Percentiles rank a stretch among this genome's conserved stretches.
Conservation (phyloP, 2,888 invertebrate species). For the Eupithecia inturbata region DNA sequence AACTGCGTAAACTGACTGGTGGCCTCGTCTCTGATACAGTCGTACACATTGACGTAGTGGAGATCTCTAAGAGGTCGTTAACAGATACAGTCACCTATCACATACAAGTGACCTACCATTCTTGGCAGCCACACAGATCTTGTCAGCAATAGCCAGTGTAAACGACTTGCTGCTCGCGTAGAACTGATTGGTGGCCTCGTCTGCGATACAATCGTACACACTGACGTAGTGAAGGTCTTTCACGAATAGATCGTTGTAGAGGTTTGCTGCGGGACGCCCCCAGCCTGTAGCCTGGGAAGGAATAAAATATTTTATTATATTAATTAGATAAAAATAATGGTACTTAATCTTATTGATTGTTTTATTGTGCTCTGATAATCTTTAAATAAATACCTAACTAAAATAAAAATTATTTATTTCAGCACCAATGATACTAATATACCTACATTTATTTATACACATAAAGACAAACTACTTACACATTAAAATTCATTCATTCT, state of each 20-base stretch:
- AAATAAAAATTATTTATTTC: too few species aligned
- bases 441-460: too few species aligned
- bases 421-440: too few species aligned
- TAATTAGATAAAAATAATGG: too few species aligned
- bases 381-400: too few species aligned
- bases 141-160: conserved; percentile 20
- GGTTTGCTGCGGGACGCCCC: neutral
- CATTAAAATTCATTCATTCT: too few species aligned
- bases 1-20: conserved; percentile 16
- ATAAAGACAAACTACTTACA: too few species aligned
- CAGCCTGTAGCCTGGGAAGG: conserved; percentile 21
- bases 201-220: conserved; percentile 1
- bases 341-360: too few species aligned
- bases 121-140: conserved; percentile 21
- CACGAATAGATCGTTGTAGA: neutral
- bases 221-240: conserved; percentile 11
- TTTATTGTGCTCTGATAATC: too few species aligned
- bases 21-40: conserved; percentile 12
- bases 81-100: neutral
- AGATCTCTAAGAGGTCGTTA: too few species aligned
- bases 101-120: conserved; percentile 12
- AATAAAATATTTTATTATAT: neutral
- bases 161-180: conserved; percentile 15
- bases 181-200: conserved; percentile 14
- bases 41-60: neutral